phyloP scores from a whole-genome alignment of 2,888 invertebrate genomes.

The Cecidostiba fungosa region DNA sequence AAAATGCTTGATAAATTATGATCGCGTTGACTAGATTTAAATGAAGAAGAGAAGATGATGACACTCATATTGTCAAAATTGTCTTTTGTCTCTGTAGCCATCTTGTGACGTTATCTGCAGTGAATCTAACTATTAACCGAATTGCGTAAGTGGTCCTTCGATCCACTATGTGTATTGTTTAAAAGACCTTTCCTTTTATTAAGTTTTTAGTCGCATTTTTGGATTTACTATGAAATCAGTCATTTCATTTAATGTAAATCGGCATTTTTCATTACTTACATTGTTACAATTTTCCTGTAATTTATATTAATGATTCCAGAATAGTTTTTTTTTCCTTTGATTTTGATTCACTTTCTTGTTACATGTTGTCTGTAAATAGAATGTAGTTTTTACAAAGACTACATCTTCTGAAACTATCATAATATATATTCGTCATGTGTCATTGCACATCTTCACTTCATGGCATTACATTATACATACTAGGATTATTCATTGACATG shows the following conservation, averaged over 20 bases:
- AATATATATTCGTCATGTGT: slow-evolving; percentile 38
- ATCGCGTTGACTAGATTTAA: slow-evolving; percentile 9
- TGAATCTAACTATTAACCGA: slow-evolving; percentile 95
- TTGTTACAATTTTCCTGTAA: slow-evolving; percentile 56
- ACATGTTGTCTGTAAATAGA: slow-evolving; percentile 75
- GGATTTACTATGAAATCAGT: slow-evolving; percentile 72
- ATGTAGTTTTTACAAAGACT: slow-evolving; percentile 69
- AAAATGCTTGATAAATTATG: slow-evolving; percentile 23
- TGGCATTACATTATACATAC: slow-evolving; percentile 46
- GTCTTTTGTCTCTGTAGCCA: slow-evolving; percentile 86
- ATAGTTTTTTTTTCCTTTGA: slow-evolving; percentile 45
- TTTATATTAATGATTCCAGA: slow-evolving; percentile 48
- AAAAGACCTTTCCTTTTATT: slow-evolving; percentile 67
- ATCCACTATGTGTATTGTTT: slow-evolving; percentile 78
- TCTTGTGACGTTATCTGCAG: slow-evolving; percentile 95
- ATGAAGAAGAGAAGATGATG: slow-evolving; percentile 59
- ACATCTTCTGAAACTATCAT: slow-evolving; percentile 33
- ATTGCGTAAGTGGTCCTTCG: slow-evolving; percentile 90
- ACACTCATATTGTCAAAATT: slow-evolving; percentile 73
- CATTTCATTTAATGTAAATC: slow-evolving; percentile 64
- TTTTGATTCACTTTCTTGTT: slow-evolving; percentile 67
- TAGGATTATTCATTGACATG: slow-evolving; percentile 27
- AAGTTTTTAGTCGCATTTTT: slow-evolving; percentile 68
- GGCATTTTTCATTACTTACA: slow-evolving; percentile 60
- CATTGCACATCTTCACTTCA: slow-evolving; percentile 60